These are phyloP conservation scores for Chionodraco myersi DNA, from an alignment of 2,113 vertebrate genomes.

Conservation along the genomic window DNA sequence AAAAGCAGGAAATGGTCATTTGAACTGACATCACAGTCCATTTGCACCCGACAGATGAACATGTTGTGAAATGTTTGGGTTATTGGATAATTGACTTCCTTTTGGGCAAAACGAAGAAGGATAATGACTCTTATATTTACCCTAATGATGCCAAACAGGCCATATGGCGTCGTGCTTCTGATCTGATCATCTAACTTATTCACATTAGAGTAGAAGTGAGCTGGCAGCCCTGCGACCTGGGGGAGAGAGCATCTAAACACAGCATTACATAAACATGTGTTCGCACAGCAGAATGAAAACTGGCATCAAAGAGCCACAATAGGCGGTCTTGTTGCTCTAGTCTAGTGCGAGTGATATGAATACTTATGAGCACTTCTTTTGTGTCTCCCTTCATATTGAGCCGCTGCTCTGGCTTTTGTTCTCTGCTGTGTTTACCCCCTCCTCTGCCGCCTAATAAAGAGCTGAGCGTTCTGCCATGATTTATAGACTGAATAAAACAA, in stretches of 20 bases:
- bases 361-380: constrained; percentile 55
- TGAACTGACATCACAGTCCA: neutral
- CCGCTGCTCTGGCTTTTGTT: constrained; percentile 67
- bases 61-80: neutral
- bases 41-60: neutral
- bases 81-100: constrained; percentile 24
- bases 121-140: constrained; percentile 29
- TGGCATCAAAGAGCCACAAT: constrained; percentile 46
- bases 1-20: neutral
- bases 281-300: constrained; percentile 53
- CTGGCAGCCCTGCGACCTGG: constrained; percentile 15
- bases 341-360: constrained; percentile 56
- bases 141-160: constrained; percentile 37
- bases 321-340: constrained; percentile 45
- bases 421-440: constrained; percentile 40
- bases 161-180: constrained; percentile 31
- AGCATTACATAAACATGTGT: constrained; percentile 30
- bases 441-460: constrained; percentile 48
- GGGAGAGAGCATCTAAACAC: neutral
- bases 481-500: constrained; percentile 65
- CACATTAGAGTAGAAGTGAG: constrained; percentile 23
- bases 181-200: constrained; percentile 37
- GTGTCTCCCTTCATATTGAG: neutral
- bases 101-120: constrained; percentile 18
- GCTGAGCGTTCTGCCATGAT: constrained; percentile 49